Conservation (phyloP, 1,140 invertebrate genomes). For the Teleopsis dalmanni region DNA sequence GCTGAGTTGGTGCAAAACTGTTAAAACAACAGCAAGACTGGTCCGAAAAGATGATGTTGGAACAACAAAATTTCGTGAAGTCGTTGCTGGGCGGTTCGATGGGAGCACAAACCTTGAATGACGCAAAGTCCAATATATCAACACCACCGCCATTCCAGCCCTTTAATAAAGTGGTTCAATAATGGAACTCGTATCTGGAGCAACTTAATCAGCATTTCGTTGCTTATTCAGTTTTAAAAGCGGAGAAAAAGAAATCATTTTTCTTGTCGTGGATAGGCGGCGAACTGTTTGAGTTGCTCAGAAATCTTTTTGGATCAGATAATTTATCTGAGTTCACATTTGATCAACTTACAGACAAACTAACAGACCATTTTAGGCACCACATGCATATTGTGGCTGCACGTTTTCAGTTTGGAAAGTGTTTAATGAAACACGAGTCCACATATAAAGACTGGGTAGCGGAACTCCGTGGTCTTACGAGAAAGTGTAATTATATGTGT, state of each 20-base stretch:
- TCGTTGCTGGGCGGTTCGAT: too few species aligned
- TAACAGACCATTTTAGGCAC: constrained; percentile 4
- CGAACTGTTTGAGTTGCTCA: constrained; percentile 1
- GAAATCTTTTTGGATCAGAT: constrained; percentile 3
- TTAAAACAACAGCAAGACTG: too few species aligned
- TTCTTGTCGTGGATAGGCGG: constrained; percentile 7
- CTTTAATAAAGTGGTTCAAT: too few species aligned
- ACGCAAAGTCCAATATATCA: too few species aligned
- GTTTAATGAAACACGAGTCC: neutral
- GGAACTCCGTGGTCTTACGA: constrained; percentile 4
- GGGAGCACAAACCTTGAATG: too few species aligned
- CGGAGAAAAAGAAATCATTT: constrained; percentile 8
- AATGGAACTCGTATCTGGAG: too few species aligned
- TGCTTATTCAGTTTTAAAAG: too few species aligned
- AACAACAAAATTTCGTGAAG: too few species aligned
- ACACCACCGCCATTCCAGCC: too few species aligned
- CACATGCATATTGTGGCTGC: neutral
- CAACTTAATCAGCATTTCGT: too few species aligned
- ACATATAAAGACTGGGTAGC: constrained; percentile 5
- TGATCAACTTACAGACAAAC: constrained; percentile 1
- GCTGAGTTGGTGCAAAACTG: too few species aligned
- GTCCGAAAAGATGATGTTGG: too few species aligned
- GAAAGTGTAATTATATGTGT: neutral
- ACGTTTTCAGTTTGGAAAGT: neutral
- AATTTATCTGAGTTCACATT: neutral